These are phyloP conservation scores for Hylia prasina DNA, from an alignment of 2,113 vertebrate species.

Conservation along the genomic window DNA sequence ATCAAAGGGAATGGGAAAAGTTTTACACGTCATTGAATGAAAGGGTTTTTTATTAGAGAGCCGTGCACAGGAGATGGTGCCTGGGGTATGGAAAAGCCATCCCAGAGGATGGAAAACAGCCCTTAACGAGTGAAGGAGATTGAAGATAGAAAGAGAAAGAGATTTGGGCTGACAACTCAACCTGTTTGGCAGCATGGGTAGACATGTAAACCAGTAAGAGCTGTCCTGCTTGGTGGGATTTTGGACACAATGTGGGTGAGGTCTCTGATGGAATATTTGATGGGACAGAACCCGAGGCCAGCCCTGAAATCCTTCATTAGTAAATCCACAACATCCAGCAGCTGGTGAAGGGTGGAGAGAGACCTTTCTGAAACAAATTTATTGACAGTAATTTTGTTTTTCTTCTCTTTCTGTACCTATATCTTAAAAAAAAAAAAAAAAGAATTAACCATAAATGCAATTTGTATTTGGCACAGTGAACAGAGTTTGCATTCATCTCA, in stretches of 20 bases:
- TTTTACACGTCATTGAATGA: background rate
- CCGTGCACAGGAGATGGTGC: background rate
- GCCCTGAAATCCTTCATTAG: background rate
- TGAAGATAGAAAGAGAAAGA: background rate
- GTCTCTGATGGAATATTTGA: background rate
- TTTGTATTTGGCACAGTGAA: rapidly evolving
- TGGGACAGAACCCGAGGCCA: background rate
- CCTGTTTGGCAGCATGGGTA: background rate
- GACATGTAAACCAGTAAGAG: background rate
- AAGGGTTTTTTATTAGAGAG: background rate
- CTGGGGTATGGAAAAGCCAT: background rate
- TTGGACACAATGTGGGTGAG: background rate
- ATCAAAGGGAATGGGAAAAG: background rate
- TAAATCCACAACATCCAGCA: background rate
- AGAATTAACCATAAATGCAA: background rate
- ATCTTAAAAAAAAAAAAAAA: background rate
- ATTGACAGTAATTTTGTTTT: background rate
- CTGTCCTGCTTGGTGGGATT: background rate
- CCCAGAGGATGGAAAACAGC: background rate
- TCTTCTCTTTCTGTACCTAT: background rate
- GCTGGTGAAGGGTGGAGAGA: background rate
- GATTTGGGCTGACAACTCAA: background rate
- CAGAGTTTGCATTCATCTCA: background rate
- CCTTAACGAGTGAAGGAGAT: background rate
- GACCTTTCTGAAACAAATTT: background rate